Percentiles rank a stretch among this genome's conserved stretches.
These are phyloP conservation scores for Acleris emargana DNA, from an alignment of 2,888 invertebrate species.

Conservation along the genomic window DNA sequence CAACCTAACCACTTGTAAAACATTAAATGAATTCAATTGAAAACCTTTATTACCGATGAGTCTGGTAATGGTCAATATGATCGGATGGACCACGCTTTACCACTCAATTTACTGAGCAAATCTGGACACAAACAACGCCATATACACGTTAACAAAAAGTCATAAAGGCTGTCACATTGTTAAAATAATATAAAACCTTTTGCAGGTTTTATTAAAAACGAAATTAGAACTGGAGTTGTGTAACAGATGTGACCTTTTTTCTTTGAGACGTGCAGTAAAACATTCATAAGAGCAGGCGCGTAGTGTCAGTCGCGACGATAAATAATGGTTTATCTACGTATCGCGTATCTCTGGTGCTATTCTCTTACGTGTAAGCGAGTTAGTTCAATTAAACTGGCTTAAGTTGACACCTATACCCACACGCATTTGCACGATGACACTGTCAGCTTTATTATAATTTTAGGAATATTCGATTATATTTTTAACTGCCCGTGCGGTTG, in stretches of 20 bases:
- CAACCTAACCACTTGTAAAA: no score
- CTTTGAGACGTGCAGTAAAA: slow-evolving; percentile 42
- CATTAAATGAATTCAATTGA: neutral
- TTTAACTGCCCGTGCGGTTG: no score
- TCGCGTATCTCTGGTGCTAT: slow-evolving; percentile 39
- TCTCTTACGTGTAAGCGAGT: slow-evolving; percentile 1
- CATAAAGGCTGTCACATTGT: no score
- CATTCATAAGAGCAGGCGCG: slow-evolving; percentile 46
- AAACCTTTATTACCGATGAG: slow-evolving; percentile 8
- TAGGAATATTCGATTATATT: no score
- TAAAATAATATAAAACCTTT: no score
- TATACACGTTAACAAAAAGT: slow-evolving; percentile 22
- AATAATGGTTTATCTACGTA: slow-evolving; percentile 50
- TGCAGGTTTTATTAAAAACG: no score
- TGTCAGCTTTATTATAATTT: no score
- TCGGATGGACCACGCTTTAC: slow-evolving; percentile 27
- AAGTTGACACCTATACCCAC: no score
- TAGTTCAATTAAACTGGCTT: no score
- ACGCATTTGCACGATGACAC: no score
- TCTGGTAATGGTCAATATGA: slow-evolving; percentile 10
- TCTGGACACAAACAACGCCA: slow-evolving; percentile 39
- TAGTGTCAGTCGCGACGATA: slow-evolving; percentile 44
- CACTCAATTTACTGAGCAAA: slow-evolving; percentile 40
- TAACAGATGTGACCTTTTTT: no score
- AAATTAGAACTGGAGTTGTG: no score